These are phyloP conservation scores for Rattus rattus DNA, from an alignment of 2,113 vertebrate genomes.

Conservation along the genomic window DNA sequence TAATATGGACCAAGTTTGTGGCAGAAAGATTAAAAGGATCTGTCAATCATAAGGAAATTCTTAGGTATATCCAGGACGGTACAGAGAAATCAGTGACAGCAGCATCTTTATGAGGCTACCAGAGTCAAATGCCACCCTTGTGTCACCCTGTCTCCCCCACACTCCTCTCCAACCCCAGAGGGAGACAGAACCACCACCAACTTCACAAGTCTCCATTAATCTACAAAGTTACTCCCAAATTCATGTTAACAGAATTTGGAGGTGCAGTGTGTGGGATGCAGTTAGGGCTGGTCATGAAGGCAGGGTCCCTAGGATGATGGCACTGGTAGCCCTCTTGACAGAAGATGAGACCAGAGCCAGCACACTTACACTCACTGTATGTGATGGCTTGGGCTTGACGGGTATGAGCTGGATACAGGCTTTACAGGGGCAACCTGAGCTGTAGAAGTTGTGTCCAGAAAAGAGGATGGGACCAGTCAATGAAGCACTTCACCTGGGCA, in stretches of 20 bases:
- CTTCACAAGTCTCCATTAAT: background rate
- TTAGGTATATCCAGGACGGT: background rate
- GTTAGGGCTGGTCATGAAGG: background rate
- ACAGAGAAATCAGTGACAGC: background rate
- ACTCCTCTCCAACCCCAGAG: background rate
- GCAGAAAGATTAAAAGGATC: background rate
- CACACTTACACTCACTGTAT: background rate
- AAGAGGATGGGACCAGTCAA: background rate
- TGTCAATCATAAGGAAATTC: background rate
- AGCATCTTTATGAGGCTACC: background rate
- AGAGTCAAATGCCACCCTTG: background rate
- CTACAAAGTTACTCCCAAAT: background rate
- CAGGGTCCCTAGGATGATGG: background rate
- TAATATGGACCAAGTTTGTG: background rate
- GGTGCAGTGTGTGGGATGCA: background rate
- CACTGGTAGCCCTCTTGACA: too few species aligned
- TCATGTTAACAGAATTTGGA: background rate
- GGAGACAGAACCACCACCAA: background rate
- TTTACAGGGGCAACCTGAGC: rapidly evolving
- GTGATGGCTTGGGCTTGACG: background rate
- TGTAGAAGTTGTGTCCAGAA: background rate
- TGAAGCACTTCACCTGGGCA: rapidly evolving
- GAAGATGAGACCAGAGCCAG: background rate
- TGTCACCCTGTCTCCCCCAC: background rate
- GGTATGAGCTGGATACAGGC: background rate